Percentiles rank a stretch among this genome's conserved stretches.
Conservation (phyloP, 2,888 invertebrate genomes). For the Camptogramma bilineatum region DNA sequence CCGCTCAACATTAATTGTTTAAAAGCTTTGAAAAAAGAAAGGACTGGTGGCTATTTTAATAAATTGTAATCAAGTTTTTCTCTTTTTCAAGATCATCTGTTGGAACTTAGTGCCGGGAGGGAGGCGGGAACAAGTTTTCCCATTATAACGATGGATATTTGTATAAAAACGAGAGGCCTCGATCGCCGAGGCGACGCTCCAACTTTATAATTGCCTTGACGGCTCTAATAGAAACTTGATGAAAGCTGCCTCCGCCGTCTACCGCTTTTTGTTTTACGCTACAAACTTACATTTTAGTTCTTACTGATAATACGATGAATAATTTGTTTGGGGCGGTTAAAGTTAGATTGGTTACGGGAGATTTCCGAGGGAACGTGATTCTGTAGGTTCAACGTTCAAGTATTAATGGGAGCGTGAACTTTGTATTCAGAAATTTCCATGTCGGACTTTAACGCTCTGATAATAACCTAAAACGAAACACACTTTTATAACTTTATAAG, state of each 20-base stretch:
- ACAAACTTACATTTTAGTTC: constrained; percentile 73
- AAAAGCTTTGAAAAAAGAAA: constrained; percentile 40
- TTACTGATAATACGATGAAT: constrained; percentile 52
- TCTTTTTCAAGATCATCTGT: constrained; percentile 73
- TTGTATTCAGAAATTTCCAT: constrained; percentile 13
- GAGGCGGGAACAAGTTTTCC: constrained; percentile 75
- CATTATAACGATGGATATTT: constrained; percentile 80
- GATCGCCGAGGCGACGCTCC: constrained; percentile 57
- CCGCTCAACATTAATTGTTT: constrained; percentile 33
- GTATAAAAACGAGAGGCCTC: constrained; percentile 73
- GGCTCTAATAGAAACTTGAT: constrained; percentile 81
- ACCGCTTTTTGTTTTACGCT: constrained; percentile 71
- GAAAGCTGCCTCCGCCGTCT: constrained; percentile 73
- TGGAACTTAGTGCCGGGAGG: constrained; percentile 59
- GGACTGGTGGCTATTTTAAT: constrained; percentile 50
- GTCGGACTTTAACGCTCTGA: background rate
- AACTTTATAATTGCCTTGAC: constrained; percentile 83
- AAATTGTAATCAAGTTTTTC: constrained; percentile 62
- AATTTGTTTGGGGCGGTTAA: constrained; percentile 52
- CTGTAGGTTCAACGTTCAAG: constrained; percentile 20
- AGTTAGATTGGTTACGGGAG: constrained; percentile 47
- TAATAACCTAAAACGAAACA: background rate
- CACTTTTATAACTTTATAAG: too few species aligned
- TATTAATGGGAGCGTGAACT: constrained; percentile 24
- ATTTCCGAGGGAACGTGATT: constrained; percentile 38